These are phyloP conservation scores for Epicauta chinensis DNA, from an alignment of 1,140 invertebrate species.

Conservation along the genomic window DNA sequence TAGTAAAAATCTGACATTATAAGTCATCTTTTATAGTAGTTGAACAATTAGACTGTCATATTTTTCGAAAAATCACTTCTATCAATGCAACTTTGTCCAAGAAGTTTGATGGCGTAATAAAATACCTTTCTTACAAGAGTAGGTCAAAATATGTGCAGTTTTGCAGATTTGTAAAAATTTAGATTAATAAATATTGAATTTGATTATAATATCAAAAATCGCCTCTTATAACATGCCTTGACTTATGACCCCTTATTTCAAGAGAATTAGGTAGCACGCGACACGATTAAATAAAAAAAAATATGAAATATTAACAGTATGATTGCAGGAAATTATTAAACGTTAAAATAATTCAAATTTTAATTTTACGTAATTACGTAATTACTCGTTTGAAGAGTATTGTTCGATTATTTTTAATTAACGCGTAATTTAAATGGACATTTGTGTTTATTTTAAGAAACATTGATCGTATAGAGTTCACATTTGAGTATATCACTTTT, in stretches of 20 bases:
- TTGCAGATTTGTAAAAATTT: slow-evolving; percentile 1
- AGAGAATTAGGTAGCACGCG: slow-evolving; percentile 1
- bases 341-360: background rate
- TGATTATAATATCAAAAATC: slow-evolving; percentile 11
- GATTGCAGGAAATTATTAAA: background rate
- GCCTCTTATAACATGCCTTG: slow-evolving; percentile 11
- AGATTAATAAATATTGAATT: slow-evolving; percentile 10
- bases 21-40: no score
- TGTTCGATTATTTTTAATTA: background rate
- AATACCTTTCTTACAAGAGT: no score
- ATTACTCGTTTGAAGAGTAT: background rate
- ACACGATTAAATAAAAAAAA: background rate
- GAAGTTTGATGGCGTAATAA: no score
- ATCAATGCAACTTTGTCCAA: no score
- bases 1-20: no score
- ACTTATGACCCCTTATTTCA: background rate
- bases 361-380: no score
- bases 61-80: no score
- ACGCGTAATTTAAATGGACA: no score
- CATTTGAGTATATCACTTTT: slow-evolving; percentile 10
- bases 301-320: no score
- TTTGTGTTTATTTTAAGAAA: slow-evolving; percentile 10
- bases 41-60: no score
- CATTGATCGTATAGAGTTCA: slow-evolving; percentile 13
- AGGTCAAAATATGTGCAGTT: slow-evolving; percentile 6